These are phyloP conservation scores for Spinus pinus DNA, from an alignment of 2,797 vertebrate genomes.

Conservation along the genomic window DNA sequence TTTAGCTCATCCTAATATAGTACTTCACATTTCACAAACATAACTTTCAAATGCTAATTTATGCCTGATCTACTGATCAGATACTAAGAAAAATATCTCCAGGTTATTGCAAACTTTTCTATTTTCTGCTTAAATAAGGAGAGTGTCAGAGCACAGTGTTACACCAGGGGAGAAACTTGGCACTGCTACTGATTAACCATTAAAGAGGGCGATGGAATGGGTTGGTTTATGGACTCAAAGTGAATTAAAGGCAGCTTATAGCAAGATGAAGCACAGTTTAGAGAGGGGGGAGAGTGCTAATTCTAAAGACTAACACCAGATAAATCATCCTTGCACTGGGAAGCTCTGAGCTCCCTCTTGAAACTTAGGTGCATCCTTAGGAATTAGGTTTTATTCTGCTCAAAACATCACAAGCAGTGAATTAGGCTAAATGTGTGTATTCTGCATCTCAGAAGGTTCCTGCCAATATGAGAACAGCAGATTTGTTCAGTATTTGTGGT, in stretches of 20 bases:
- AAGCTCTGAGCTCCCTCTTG: not conserved
- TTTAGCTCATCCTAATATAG: not conserved
- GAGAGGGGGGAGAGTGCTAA: not conserved
- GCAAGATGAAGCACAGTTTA: not conserved
- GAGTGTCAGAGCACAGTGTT: not conserved
- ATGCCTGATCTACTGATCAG: not conserved
- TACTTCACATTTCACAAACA: not conserved
- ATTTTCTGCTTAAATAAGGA: not conserved
- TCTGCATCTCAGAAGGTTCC: not conserved
- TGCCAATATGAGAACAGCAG: not conserved
- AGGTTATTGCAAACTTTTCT: not conserved
- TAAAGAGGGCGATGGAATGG: not conserved
- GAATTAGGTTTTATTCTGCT: not conserved
- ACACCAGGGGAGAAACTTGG: not conserved
- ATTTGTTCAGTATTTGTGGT: not conserved
- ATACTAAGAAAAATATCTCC: not conserved
- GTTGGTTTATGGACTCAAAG: not conserved
- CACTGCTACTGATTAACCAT: not conserved
- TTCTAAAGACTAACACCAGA: not conserved
- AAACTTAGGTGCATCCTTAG: not conserved
- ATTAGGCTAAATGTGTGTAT: not conserved
- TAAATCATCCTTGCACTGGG: not conserved
- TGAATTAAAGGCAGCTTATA: not conserved
- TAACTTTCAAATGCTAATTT: not conserved
- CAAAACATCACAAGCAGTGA: not conserved